Percentiles rank a stretch among this genome's conserved stretches.
phyloP scores from a whole-genome alignment of 1,140 invertebrate genomes.

The Druon quercuslanigerum region DNA sequence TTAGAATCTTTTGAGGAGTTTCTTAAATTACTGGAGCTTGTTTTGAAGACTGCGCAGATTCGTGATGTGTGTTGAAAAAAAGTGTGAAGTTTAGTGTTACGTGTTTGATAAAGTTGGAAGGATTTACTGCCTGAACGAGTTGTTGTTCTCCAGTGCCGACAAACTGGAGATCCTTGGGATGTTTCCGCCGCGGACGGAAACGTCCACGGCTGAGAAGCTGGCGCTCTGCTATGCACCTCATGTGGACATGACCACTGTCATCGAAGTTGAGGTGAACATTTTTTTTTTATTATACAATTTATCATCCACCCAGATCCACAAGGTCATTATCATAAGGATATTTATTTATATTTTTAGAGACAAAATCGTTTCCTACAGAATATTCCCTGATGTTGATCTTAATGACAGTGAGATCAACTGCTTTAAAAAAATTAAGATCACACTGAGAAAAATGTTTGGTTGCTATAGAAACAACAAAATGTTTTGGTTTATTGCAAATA shows the following conservation, averaged over 20 bases:
- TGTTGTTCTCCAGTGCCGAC: conserved; percentile 40
- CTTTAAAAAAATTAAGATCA: too few species aligned
- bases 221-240: conserved; percentile 75
- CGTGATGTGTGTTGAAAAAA: conserved; percentile 18
- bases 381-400: too few species aligned
- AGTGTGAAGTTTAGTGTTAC: conserved; percentile 43
- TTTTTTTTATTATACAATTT: conserved; percentile 30
- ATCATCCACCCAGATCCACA: too few species aligned
- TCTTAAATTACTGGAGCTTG: neutral
- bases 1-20: neutral
- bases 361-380: too few species aligned
- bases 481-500: too few species aligned
- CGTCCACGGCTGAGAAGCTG: conserved; percentile 73
- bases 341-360: too few species aligned
- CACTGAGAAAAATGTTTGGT: too few species aligned
- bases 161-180: conserved; percentile 75
- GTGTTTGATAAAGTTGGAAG: neutral
- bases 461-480: too few species aligned
- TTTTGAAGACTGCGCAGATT: neutral
- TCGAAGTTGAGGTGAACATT: conserved; percentile 71
- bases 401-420: too few species aligned
- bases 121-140: neutral
- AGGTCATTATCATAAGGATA: too few species aligned
- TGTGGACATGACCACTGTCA: conserved; percentile 74
- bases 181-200: conserved; percentile 74